Evolutionary conservation across 92 coral and sea anemone genomes (phyloP), one percentile per base, ranked within the genome.

Genomic region (Porites divaricata): DNA sequence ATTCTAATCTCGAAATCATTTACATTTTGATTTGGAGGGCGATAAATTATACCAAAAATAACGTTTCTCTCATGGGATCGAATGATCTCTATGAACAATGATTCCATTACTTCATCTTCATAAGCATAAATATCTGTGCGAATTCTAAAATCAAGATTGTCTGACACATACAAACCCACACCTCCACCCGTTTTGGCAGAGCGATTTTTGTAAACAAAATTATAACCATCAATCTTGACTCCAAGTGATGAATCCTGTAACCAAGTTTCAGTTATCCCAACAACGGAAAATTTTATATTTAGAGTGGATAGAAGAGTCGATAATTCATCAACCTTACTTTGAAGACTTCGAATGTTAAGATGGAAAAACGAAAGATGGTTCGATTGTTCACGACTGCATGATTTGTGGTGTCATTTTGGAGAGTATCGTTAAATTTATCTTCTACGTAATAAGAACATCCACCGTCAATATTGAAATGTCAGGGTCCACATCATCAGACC

Each of bases 401-500:
- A 10, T 13, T 49, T n/a, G n/a, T n/a, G n/a, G n/a, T n/a, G n/a
- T 70, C 81, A n/a, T 72, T 72, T 12, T 21, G 22, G 5, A 78
- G 52, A 24, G 45, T 23, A 15, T 84, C 83, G 35, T 89, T 89
- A 73, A 89, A 85, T 78, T 85, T 75, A 63, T 89, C 89, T 64
- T 77, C 81, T 24, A 74, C 75, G 68, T 63, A 79, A 72, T 78
- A 79, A 8, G 50, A 62, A 21, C 81, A 84, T 9, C 67, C 57
- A 25, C 57, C 74, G 53, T 56, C 63, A 77, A 53, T 15, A 62
- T 23, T 70, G 16, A 89, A 61, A 70, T 83, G 73, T 89, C 92
- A 19, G 92, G 89, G 76, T 89, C 89, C 21, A 89, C 65, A 72
- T 89, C 93, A 63, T 52, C 24, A 35, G 93, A 78, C 68, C 81